Conservation (phyloP, 2,113 vertebrate species). For the Mus musculus region DNA sequence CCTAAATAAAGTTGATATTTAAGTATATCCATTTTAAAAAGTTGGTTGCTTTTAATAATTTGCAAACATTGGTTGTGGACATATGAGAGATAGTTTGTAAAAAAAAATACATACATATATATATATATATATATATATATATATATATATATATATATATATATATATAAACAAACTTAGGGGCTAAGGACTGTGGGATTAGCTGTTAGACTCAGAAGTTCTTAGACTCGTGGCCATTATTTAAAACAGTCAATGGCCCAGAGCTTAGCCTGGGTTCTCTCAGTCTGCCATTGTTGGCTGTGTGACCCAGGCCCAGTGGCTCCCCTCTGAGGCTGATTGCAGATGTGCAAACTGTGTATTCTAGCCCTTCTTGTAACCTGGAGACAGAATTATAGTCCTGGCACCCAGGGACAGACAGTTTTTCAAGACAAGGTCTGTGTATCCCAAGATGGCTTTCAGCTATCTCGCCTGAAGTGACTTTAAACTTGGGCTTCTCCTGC, state of each 20-base stretch:
- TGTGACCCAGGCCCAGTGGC: not conserved
- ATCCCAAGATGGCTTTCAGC: not conserved
- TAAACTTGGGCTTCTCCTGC: not conserved
- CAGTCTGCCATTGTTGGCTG: not conserved
- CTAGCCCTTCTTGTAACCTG: not conserved
- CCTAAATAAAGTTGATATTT: not conserved
- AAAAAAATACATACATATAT: too few relatives aligned
- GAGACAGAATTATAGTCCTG: not conserved
- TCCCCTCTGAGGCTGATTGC: not conserved
- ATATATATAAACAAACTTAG: not conserved
- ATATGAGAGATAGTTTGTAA: too few relatives aligned
- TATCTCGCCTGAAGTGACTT: not conserved
- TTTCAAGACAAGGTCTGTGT: not conserved
- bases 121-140: not conserved
- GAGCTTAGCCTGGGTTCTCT: not conserved
- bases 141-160: not conserved
- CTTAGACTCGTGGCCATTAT: not conserved
- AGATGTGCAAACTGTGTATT: not conserved
- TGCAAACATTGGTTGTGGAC: not conserved
- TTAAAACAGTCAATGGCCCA: not conserved
- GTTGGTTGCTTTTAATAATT: slow-evolving; percentile 25
- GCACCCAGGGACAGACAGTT: not conserved
- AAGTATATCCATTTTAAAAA: not conserved
- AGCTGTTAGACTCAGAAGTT: not conserved
- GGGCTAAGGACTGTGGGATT: not conserved